Evolutionary conservation across 1,140 invertebrate species (phyloP), one percentile per base, ranked within the genome.

Genomic region (Lepidostoma basale): DNA sequence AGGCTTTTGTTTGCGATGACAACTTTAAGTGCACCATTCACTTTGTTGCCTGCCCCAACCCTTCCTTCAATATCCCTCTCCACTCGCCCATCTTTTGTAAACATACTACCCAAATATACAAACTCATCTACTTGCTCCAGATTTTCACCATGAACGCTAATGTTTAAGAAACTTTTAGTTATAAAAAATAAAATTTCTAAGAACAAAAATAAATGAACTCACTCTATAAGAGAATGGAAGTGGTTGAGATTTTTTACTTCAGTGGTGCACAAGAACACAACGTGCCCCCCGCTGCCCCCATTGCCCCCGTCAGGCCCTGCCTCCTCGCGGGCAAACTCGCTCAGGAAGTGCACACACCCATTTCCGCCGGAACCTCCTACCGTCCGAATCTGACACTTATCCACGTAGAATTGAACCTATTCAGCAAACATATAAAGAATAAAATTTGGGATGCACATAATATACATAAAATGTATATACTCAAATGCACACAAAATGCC

Each of bases 241-340:
- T 91, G 84, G 60, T 85, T 85, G n/a, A 98, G 84, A 74, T 92
- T 93, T 68, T 88, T 92, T 3, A 89, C 83, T 74, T 88, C 84
- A 39, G 77, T 77, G 6, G 85, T 84, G 14, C 91, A 90, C 84
- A 92, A 80, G 74, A 98, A 94, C 49, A 99, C 88, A 1, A 99
- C 91, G 84, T 99, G 97, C 0, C 94, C 97, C n/a, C 98, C 98
- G 77, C 96, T 88, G 0, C 98, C 98, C 9, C 97, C 98, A 83
- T 99, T 94, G 0, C 97, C 98, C 3, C 97, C 97, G 82, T 97
- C 94, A 0, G 97, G 97, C 5, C 98, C 98, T 0, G 92, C 97
- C 66, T 84, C 85, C 70, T 96, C 94, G 75, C 96, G 96, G 14
- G 82, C 82, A 83, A 86, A 95, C 8, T 68, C 78, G 49, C 76